Base-by-base conservation (phyloP, 2,888 invertebrate genomes). In the Globia sparganii region DNA sequence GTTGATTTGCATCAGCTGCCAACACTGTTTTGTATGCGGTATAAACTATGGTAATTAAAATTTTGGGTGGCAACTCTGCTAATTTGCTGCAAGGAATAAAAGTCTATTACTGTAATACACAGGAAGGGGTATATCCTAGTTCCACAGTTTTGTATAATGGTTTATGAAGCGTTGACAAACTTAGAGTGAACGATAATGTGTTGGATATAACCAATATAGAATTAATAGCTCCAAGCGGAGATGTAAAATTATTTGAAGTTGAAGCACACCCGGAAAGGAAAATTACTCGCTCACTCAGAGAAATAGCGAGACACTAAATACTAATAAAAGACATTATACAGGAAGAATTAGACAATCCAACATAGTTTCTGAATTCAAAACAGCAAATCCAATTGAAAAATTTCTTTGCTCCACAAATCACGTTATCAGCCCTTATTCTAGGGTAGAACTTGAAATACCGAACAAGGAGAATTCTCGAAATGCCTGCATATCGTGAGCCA, bases 1-100 rank as follows among this genome's bases (percentile, higher is more conserved):
- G 94, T 95, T 96, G 95, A 96, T 95, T 96, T 95, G 94, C 92
- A 91, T 91, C 90, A 91, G 93, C 94, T 94, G 94, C 94, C 93
- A 94, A 92, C 93, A 92, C 91, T 93, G 93, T 93, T 95, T 94
- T 94, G 95, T 94, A 94, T 94, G 91, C 94, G 93, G 92, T 94
- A 93, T 93, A 94, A 93, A 94, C 94, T 94, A 84, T 80, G 80
- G 80, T 85, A 84, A 88, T 85, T 84, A 85, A 87, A 87, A 78
- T 85, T 85, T 88, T 78, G 81, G 81, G 62, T 72, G 69, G 80
- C 66, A 67, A 72, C 72, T 65, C 61, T 70, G 82, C 76, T 84
- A 79, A 87, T 83, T 79, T 70, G 68, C 46, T 69, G 68, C 59
- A 56, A 59, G 46, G 9, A 69, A 66, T 66, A 49, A 40, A 85